phyloP scores from a whole-genome alignment of 2,113 vertebrate species.

The Calidris pygmaea region DNA sequence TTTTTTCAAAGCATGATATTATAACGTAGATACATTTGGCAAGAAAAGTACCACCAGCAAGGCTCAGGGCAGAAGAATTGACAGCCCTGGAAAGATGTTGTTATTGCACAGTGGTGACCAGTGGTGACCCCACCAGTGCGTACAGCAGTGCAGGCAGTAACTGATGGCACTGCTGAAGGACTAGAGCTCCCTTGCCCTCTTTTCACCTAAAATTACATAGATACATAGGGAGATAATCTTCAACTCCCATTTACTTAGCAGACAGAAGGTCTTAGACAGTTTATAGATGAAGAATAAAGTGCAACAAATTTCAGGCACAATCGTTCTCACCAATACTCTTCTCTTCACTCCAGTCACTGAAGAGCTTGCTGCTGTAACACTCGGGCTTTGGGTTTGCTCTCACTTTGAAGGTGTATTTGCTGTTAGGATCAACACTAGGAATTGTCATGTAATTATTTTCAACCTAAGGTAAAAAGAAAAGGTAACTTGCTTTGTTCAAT shows the following conservation, averaged over 20 bases:
- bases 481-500: not conserved
- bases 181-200: not conserved
- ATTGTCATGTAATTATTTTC: not conserved
- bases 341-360: slow-evolving; percentile 66
- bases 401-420: slow-evolving; percentile 43
- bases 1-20: not conserved
- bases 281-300: not conserved
- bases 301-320: not conserved
- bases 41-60: not conserved
- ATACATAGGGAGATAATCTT: not conserved
- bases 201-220: not conserved
- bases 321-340: slow-evolving; percentile 41
- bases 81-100: not conserved
- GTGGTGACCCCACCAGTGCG: not conserved
- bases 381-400: not conserved
- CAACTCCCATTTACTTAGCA: not conserved
- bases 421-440: not conserved
- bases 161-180: not conserved
- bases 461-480: not conserved
- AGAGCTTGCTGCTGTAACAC: not conserved
- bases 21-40: not conserved
- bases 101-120: not conserved
- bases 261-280: not conserved
- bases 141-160: not conserved
- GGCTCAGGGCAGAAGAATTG: not conserved